Evolutionary conservation across 2,888 invertebrate species (phyloP), one percentile per base, ranked within the genome.

Genomic region (Melikaiella ostensackeni): DNA sequence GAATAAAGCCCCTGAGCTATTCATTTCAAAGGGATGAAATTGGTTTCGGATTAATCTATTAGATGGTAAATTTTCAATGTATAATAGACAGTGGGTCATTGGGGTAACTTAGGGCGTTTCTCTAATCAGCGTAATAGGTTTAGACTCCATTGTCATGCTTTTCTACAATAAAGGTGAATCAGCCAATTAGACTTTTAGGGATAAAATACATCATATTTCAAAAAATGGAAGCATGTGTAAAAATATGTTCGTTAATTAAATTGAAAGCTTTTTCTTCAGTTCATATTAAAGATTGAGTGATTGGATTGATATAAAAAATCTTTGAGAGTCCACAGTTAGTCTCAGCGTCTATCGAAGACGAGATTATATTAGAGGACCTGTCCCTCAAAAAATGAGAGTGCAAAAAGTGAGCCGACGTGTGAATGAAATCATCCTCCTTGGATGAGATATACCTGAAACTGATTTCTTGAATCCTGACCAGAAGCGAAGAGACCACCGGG

Each of bases 381-480:
- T 70, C 30, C 27, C 8, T 57, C 13, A 5, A 57, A 57, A 57
- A 57, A 50, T 4, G 21, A 55, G n/a, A 55, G 30, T 42, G 27
- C 19, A 46, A 70, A 33, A 70, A 50, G 46, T 27, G 42, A 70
- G 70, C n/a, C 33, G 70, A 70, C 50, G 50, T 70, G 70, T 70
- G 70, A 70, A 70, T 70, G 70, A 13, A 70, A 70, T 70, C 50
- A 70, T 55, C 33, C 70, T 50, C 30, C n/a, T 33, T 33, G 70
- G 50, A 21, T 13, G 50, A 70, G 70, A 70, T 70, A 70, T 50
- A 33, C 70, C 70, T 70, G 70, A 70, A 50, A 50, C n/a, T 70
- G 30, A 50, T 70, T 70, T 70, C 50, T 50, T 66, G 46, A 27
- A 24, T 46, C 46, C 27, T 70, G 50, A 30, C 70, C 70, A 50